Evolutionary conservation across 2,888 invertebrate genomes (phyloP).

Genomic region (Cryptosula pallasiana): DNA sequence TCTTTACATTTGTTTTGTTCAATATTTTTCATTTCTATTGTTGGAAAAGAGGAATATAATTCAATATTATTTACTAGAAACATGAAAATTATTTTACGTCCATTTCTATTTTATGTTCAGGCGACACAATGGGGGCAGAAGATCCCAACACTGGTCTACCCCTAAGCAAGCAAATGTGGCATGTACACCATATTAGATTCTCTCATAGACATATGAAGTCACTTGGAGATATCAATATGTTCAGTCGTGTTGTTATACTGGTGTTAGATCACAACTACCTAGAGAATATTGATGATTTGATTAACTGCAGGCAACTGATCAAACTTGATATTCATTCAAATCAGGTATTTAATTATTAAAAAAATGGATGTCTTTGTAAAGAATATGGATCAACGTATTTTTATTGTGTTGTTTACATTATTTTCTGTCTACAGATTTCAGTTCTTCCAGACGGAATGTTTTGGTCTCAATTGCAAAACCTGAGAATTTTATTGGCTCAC

Average conservation of each 20-base stretch:
- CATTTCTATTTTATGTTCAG: background rate
- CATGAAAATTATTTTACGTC: background rate
- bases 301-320: constrained; percentile 41
- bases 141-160: constrained; percentile 15
- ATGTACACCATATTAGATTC: constrained; percentile 36
- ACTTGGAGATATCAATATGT: constrained; percentile 43
- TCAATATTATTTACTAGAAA: too few relatives aligned
- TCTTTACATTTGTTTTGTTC: too few relatives aligned
- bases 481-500: constrained; percentile 48
- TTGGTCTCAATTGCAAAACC: constrained; percentile 42
- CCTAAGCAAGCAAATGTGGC: constrained; percentile 32
- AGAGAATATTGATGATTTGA: constrained; percentile 42
- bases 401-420: too few relatives aligned
- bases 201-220: constrained; percentile 38
- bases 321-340: constrained; percentile 49
- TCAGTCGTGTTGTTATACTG: constrained; percentile 41
- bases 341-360: too few relatives aligned
- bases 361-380: too few relatives aligned
- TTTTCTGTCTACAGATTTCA: constrained; percentile 37
- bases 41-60: too few relatives aligned
- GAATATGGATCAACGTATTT: too few relatives aligned
- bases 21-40: too few relatives aligned
- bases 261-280: constrained; percentile 47
- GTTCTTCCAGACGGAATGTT: constrained; percentile 42
- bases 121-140: constrained; percentile 19